Evolutionary conservation across 2,888 invertebrate genomes (phyloP).

Genomic region (Leucoma salicis): DNA sequence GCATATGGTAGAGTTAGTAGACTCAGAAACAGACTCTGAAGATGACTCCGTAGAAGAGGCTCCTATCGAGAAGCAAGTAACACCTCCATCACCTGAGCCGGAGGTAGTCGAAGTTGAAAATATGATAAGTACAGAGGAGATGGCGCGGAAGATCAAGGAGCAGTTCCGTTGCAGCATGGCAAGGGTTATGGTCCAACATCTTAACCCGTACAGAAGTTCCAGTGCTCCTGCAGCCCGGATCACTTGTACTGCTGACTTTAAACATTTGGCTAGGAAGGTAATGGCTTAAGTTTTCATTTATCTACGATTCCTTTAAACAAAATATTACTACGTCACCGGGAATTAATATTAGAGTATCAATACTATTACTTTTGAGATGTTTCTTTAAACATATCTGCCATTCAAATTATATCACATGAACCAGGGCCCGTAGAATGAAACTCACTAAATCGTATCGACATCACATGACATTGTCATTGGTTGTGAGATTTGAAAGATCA

Average conservation of each 20-base stretch:
- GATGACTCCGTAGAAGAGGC: constrained; percentile 34
- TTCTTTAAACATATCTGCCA: no score
- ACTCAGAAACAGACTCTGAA: constrained; percentile 56
- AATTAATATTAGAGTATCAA: constrained; percentile 4
- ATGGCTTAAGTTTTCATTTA: no score
- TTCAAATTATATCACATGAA: no score
- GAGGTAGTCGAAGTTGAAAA: constrained; percentile 13
- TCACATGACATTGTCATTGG: no score
- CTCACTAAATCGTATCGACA: no score
- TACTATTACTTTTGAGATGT: no score
- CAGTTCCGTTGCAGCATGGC: constrained; percentile 91
- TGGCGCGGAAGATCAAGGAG: constrained; percentile 90
- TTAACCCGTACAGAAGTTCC: constrained; percentile 93
- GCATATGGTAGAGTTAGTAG: constrained; percentile 69
- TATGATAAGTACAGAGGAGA: constrained; percentile 42
- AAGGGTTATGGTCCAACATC: constrained; percentile 90
- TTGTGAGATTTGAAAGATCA: no score
- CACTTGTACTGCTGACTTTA: constrained; percentile 94
- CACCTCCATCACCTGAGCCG: constrained; percentile 15
- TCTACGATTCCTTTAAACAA: no score
- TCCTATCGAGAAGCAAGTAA: constrained; percentile 20
- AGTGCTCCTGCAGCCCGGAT: constrained; percentile 93
- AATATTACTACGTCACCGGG: no score
- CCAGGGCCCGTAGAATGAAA: no score
- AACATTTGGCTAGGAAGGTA: constrained; percentile 96